Conservation (phyloP, 2,113 vertebrate genomes). For the Rana temporaria region DNA sequence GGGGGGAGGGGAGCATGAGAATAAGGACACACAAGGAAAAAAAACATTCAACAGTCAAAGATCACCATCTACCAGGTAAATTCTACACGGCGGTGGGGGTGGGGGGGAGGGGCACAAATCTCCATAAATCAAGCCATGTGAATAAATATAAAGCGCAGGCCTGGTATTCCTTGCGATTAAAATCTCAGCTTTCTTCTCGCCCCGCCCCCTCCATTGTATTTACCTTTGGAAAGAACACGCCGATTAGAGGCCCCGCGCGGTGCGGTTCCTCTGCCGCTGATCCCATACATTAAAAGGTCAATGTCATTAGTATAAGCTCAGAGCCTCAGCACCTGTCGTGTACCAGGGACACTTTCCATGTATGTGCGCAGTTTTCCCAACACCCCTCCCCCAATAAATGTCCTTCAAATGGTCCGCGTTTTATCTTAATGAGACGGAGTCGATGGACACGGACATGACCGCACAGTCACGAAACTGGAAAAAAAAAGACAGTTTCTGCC, state of each 20-base stretch:
- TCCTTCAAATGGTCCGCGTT: background rate
- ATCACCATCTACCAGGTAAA: too few species aligned
- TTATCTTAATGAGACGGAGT: slow-evolving; percentile 31
- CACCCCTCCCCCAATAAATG: background rate
- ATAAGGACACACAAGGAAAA: too few species aligned
- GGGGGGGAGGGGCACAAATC: background rate
- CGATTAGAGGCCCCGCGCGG: slow-evolving; percentile 31
- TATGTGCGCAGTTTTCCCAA: background rate
- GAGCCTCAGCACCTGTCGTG: slow-evolving; percentile 12
- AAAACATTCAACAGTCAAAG: too few species aligned
- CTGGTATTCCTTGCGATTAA: background rate
- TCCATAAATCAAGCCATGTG: background rate
- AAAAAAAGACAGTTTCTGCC: too few species aligned
- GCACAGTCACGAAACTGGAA: background rate
- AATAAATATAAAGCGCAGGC: background rate
- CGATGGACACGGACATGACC: background rate
- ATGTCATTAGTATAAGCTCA: slow-evolving; percentile 10
- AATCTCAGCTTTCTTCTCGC: slow-evolving; percentile 3
- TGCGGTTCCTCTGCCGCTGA: background rate
- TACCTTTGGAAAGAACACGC: background rate
- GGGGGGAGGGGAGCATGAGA: too few species aligned
- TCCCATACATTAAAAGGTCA: slow-evolving; percentile 35
- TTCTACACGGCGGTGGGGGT: too few species aligned
- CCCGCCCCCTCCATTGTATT: background rate
- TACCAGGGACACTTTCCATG: background rate